These are phyloP conservation scores for Paguma larvata DNA, from an alignment of 2,797 vertebrate species.

Conservation along the genomic window DNA sequence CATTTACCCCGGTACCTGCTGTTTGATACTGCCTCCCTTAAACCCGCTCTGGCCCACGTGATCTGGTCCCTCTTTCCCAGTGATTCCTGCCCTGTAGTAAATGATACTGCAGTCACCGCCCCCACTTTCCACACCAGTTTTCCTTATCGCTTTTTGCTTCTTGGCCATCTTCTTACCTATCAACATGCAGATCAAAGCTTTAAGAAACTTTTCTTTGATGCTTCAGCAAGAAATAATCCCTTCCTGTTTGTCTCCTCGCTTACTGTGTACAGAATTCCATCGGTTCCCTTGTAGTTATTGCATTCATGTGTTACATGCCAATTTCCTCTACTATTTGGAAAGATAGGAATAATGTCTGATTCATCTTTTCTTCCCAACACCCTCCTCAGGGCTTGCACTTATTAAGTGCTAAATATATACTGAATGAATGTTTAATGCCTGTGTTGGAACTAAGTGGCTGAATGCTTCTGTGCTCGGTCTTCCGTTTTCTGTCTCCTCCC, in stretches of 20 bases:
- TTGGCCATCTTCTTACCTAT: constrained; percentile 8
- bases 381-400: neutral
- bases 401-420: constrained; percentile 44
- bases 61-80: neutral
- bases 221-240: neutral
- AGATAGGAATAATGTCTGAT: neutral
- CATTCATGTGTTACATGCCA: neutral
- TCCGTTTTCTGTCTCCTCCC: neutral
- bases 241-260: neutral
- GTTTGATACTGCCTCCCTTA: neutral
- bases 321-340: constrained; percentile 12
- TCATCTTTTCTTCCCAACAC: constrained; percentile 28
- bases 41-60: too few species aligned
- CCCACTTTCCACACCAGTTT: neutral
- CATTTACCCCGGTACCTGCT: neutral
- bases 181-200: neutral
- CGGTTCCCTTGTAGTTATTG: neutral
- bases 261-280: neutral
- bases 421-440: constrained; percentile 48
- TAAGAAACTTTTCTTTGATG: constrained; percentile 11
- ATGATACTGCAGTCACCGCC: neutral
- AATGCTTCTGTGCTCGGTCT: neutral
- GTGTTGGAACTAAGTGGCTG: neutral
- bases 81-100: neutral
- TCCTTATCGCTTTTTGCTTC: neutral